A percentile compares a stretch with the other conserved stretches of the same genome.
Evolutionary conservation across 2,888 invertebrate genomes (phyloP).

Genomic region (Agrilus cyanescens): DNA sequence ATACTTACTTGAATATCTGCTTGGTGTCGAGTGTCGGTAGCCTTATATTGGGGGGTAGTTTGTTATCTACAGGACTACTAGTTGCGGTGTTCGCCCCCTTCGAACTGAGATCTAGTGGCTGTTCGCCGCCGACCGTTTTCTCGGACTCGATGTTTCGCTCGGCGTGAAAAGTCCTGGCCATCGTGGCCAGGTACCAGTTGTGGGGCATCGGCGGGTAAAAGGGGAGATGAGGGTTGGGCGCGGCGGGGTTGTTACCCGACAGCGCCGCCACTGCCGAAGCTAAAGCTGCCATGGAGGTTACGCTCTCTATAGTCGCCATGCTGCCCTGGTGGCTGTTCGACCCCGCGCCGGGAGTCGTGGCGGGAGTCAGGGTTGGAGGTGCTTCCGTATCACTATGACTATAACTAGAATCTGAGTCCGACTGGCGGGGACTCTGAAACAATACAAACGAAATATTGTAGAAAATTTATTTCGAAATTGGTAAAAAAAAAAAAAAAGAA

Average conservation of each 20-base stretch:
- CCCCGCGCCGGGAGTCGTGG: slow-evolving; percentile 12
- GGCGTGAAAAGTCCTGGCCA: slow-evolving; percentile 39
- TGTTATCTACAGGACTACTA: slow-evolving; percentile 21
- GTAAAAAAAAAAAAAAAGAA: too few relatives aligned
- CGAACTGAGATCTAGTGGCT: slow-evolving; percentile 78
- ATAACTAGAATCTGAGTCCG: slow-evolving; percentile 55
- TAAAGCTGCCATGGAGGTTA: slow-evolving; percentile 57
- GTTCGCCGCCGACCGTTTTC: slow-evolving; percentile 42
- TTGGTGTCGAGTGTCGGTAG: slow-evolving; percentile 41
- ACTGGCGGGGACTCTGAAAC: slow-evolving; percentile 51
- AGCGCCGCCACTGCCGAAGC: slow-evolving; percentile 53
- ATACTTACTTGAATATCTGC: slow-evolving; percentile 60
- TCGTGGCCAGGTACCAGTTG: slow-evolving; percentile 37
- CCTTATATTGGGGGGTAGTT: slow-evolving; percentile 29
- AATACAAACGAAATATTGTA: slow-evolving; percentile 10
- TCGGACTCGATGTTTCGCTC: slow-evolving; percentile 18
- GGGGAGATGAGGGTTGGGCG: slow-evolving; percentile 26
- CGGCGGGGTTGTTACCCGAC: slow-evolving; percentile 16
- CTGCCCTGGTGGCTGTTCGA: slow-evolving; percentile 22
- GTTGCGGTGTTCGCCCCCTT: slow-evolving; percentile 50
- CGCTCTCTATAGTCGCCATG: slow-evolving; percentile 46
- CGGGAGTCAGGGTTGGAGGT: slow-evolving; percentile 38
- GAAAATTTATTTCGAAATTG: too few relatives aligned
- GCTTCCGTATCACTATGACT: slow-evolving; percentile 43
- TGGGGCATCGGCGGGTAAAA: slow-evolving; percentile 31